These are phyloP conservation scores for Pomatorhinus ruficollis DNA, from an alignment of 2,113 vertebrate genomes.

Conservation along the genomic window DNA sequence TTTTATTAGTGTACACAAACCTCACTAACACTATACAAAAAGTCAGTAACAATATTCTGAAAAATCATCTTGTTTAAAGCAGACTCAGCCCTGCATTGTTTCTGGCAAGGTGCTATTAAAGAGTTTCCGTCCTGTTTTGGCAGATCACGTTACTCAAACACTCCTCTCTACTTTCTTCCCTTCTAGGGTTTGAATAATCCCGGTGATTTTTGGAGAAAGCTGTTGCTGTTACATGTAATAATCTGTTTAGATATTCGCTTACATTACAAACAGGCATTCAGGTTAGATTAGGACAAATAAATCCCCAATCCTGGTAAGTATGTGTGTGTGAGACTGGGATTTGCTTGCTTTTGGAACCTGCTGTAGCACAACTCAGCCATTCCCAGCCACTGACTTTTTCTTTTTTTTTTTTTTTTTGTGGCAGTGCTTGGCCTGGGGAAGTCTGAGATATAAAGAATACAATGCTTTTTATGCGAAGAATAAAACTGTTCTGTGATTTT, in stretches of 20 bases:
- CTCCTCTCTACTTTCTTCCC: background rate
- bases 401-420: background rate
- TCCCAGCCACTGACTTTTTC: fast-evolving
- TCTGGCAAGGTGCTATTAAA: constrained; percentile 40
- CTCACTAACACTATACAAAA: constrained; percentile 53
- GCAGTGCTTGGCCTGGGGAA: background rate
- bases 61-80: constrained; percentile 64
- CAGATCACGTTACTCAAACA: background rate
- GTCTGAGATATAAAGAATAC: background rate
- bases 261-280: background rate
- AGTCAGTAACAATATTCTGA: constrained; percentile 53
- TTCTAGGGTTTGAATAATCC: background rate
- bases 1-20: constrained; percentile 77
- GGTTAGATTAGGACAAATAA: background rate
- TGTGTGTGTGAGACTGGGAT: background rate
- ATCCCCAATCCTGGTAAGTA: background rate
- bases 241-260: background rate
- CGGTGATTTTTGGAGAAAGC: background rate
- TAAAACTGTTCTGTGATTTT: background rate
- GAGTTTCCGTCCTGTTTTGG: background rate
- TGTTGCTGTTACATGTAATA: constrained; percentile 1
- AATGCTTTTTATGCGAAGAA: background rate
- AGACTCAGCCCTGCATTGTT: constrained; percentile 19
- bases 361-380: background rate
- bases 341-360: background rate